phyloP scores from a whole-genome alignment of 2,888 invertebrate genomes.

The Actias luna region DNA sequence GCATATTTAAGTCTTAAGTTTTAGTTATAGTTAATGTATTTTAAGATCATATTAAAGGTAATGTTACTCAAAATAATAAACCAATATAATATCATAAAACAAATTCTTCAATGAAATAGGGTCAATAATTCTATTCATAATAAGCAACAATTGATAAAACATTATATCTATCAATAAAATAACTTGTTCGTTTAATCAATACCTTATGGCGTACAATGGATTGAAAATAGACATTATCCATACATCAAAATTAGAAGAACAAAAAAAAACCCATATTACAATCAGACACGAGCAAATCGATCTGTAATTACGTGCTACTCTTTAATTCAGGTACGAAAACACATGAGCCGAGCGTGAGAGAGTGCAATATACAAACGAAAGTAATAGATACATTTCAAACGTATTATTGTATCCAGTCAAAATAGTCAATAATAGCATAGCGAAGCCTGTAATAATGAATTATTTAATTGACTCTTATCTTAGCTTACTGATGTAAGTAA shows the following conservation, averaged over 20 bases:
- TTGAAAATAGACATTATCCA: conserved; percentile 8
- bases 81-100: not conserved
- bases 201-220: conserved; percentile 7
- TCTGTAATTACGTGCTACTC: conserved; percentile 10
- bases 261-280: conserved; percentile 24
- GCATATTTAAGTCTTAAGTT: no score
- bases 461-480: conserved; percentile 57
- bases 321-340: conserved; percentile 13
- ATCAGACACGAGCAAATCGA: conserved; percentile 11
- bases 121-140: not conserved
- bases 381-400: conserved; percentile 21
- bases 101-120: not conserved
- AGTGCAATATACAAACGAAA: conserved; percentile 25
- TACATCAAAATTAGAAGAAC: conserved; percentile 27
- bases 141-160: conserved; percentile 1
- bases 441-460: conserved; percentile 39
- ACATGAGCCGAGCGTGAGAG: conserved; percentile 31
- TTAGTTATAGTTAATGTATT: no score
- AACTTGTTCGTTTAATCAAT: not conserved
- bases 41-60: not conserved
- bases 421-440: conserved; percentile 60
- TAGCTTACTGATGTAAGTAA: conserved; percentile 55
- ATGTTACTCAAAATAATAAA: not conserved
- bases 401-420: conserved; percentile 30
- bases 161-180: not conserved